phyloP scores from a whole-genome alignment of 2,888 invertebrate genomes.

The Eristalis tenax region DNA sequence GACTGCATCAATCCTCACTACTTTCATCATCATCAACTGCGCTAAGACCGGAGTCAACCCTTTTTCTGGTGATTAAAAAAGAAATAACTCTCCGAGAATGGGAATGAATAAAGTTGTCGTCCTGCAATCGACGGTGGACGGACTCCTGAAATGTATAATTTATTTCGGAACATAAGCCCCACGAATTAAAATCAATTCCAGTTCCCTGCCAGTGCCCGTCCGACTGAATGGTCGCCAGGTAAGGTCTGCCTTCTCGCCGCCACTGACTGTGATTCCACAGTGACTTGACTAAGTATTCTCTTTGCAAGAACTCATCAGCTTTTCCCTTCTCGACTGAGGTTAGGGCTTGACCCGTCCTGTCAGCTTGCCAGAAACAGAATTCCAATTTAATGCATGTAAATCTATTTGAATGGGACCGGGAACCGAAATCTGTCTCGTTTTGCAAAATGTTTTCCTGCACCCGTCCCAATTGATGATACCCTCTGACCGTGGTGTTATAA shows the following conservation, averaged over 20 bases:
- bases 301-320: constrained; percentile 7
- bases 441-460: constrained; percentile 8
- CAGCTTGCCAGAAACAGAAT: constrained; percentile 21
- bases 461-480: constrained; percentile 12
- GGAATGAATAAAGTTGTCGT: too few species aligned
- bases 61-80: too few species aligned
- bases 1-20: too few species aligned
- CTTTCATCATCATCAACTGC: too few species aligned
- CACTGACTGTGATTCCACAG: background rate
- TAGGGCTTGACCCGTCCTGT: constrained; percentile 6
- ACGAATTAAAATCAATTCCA: too few species aligned
- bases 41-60: too few species aligned
- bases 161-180: too few species aligned
- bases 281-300: background rate
- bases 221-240: background rate
- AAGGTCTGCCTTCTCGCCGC: background rate
- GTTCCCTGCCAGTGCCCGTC: background rate
- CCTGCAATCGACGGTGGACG: too few species aligned
- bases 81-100: too few species aligned
- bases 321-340: background rate
- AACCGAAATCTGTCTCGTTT: constrained; percentile 23
- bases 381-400: constrained; percentile 42
- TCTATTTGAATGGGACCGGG: constrained; percentile 22
- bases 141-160: too few species aligned
- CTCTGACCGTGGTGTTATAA: constrained; percentile 20